Evolutionary conservation across 2,113 vertebrate genomes (phyloP), one percentile per base, ranked within the genome.

Genomic region (Polypterus senegalus): DNA sequence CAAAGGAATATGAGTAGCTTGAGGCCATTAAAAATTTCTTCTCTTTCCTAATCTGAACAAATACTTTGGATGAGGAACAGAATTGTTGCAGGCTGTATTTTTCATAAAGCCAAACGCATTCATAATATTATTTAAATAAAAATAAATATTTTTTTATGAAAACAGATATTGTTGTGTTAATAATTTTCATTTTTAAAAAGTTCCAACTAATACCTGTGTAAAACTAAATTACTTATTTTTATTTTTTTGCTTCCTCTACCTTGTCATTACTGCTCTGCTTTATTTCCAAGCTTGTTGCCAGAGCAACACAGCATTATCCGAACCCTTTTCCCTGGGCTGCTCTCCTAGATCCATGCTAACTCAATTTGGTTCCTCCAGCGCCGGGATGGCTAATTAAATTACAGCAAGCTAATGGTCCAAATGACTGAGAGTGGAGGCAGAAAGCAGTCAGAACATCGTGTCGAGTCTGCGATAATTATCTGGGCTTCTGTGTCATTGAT

Each of bases 321-420:
- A 69, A 63, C 65, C 61, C 64, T 65, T 61, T 66, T 72, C 74
- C 67, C 68, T 56, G 63, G 65, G 69, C 72, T 65, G 63, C 69
- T 69, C 68, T 72, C 67, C 67, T 84, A 88, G 84, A 98, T 98
- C 95, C 91, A 97, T 98, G 87, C 92, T 97, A 97, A 98, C 93
- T 85, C 89, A 88, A 96, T 98, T 98, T 96, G 76, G 81, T 83
- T 77, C 86, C 89, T 91, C 90, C 87, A 81, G 90, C 90, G 87
- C 89, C 84, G 84, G 88, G 86, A 85, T 87, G 83, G 83, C 88
- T 98, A 96, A 98, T 94, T 86, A 80, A 89, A 92, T 98, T 97
- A 97, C 75, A 75, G 66, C 78, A 79, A 89, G 88, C 92, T 98
- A 98, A 98, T 98, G 94, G 92, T 74, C 82, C 78, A 46, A 75